Conservation (phyloP, 2,888 invertebrate species). For the Agrotis ipsilon region DNA sequence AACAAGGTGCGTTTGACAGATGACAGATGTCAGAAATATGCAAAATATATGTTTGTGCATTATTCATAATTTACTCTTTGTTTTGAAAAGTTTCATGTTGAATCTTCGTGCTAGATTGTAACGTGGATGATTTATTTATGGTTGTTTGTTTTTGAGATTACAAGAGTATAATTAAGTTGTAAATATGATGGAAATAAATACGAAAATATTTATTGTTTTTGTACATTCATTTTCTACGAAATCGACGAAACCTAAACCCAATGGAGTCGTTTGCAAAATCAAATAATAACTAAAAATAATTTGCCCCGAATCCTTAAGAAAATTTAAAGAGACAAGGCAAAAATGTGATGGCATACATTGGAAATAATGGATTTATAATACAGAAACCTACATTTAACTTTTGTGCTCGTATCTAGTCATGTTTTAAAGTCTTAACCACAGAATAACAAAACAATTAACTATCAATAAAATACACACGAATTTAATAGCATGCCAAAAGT, state of each 20-base stretch:
- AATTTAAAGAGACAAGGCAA: too few species aligned
- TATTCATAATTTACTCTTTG: background rate
- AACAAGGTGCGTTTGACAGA: conserved; percentile 10
- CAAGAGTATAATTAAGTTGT: background rate
- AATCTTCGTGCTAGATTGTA: background rate
- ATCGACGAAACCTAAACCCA: too few species aligned
- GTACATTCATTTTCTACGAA: too few species aligned
- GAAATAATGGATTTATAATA: too few species aligned
- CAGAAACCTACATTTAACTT: too few species aligned
- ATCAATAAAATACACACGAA: conserved; percentile 23
- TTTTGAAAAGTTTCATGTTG: background rate
- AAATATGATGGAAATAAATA: background rate
- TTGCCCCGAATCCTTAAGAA: too few species aligned
- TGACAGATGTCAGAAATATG: conserved; percentile 32
- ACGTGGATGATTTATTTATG: background rate
- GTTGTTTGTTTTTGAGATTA: background rate
- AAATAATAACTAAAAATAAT: too few species aligned
- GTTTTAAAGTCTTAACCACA: background rate
- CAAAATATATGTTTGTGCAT: conserved; percentile 11
- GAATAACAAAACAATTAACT: conserved; percentile 13
- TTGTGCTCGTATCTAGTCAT: background rate
- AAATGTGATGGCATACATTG: too few species aligned
- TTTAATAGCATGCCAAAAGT: background rate
- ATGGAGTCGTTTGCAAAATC: too few species aligned
- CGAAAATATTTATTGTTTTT: background rate